Evolutionary conservation across 1,140 invertebrate species (phyloP), one percentile per base, ranked within the genome.

Genomic region (Ceratitis capitata): DNA sequence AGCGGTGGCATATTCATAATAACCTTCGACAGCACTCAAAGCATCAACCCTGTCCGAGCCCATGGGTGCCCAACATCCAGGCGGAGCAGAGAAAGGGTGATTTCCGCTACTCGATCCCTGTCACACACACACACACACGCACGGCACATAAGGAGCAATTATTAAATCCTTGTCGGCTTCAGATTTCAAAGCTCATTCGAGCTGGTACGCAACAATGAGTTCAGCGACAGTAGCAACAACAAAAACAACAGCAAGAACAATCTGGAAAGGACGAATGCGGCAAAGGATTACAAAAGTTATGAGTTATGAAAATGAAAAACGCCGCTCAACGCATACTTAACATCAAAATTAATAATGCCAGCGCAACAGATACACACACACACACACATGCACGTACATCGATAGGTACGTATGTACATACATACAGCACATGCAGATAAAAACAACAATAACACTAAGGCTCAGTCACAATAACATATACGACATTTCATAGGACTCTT

Each of bases 291-390:
- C 58, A 64, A 56, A 14, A 53, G 49, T 83, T 83, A 83, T 83
- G 82, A 83, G 45, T 82, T 51, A 51, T 83, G 39, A 51, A 83
- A 83, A 83, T 83, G 82, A 83, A 83, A 51, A 83, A 83, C 49
- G 82, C 49, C 47, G 82, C 82, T 83, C 82, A 83, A 83, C 47
- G 82, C 82, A 19, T 53, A 83, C 82, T 83, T 83, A 83, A 83
- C 82, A 83, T 83, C 82, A 83, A 32, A 83, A 83, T 83, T 83
- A 83, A 83, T 83, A 78, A 83, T 83, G 26, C 82, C 19, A 49
- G 47, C 78, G 78, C 78, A 83, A 47, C 74, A 82, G 69, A 29
- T 47, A 53, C 82, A 53, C 82, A 83, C 23, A 29, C 45, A 53
- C 82, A 53, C 82, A 83, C 23, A n/a, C n/a, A n/a, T n/a, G n/a